Percentiles rank a stretch among this genome's conserved stretches.
phyloP scores from a whole-genome alignment of 2,113 vertebrate genomes.

The Callipepla squamata region DNA sequence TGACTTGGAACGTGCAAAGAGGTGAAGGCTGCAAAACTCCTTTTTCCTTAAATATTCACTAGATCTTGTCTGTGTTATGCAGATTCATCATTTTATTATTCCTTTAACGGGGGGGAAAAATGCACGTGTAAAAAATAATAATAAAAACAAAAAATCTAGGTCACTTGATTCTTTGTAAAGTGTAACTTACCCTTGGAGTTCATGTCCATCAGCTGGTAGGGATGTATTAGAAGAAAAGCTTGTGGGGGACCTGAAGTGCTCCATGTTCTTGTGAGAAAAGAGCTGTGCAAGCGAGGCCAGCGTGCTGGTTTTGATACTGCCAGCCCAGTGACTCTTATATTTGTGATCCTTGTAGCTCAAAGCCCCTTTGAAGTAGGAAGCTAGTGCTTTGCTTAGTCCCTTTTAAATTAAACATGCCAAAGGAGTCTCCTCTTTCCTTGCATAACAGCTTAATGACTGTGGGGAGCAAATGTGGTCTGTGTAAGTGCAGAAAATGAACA shows the following conservation, averaged over 20 bases:
- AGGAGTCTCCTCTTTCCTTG: conserved; percentile 5
- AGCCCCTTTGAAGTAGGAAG: conserved; percentile 16
- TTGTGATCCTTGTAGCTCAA: neutral
- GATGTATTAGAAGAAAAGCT: neutral
- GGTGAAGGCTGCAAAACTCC: conserved; percentile 73
- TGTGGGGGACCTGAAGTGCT: too few relatives aligned
- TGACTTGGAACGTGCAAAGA: conserved; percentile 96
- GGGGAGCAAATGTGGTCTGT: neutral
- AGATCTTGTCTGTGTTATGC: neutral
- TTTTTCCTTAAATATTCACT: neutral
- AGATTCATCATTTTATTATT: neutral
- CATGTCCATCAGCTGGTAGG: neutral
- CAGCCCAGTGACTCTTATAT: neutral
- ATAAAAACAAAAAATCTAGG: rapidly evolving
- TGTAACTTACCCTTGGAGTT: neutral
- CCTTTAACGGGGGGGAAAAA: neutral
- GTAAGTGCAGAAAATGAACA: neutral
- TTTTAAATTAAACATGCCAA: neutral
- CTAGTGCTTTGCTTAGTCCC: neutral
- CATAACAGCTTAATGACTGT: neutral
- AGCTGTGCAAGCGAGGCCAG: neutral
- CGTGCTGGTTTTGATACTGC: neutral
- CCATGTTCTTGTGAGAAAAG: neutral
- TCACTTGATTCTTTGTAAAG: neutral
- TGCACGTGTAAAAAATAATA: neutral